Conservation (phyloP, 2,797 vertebrate species). For the Poecilia picta region DNA sequence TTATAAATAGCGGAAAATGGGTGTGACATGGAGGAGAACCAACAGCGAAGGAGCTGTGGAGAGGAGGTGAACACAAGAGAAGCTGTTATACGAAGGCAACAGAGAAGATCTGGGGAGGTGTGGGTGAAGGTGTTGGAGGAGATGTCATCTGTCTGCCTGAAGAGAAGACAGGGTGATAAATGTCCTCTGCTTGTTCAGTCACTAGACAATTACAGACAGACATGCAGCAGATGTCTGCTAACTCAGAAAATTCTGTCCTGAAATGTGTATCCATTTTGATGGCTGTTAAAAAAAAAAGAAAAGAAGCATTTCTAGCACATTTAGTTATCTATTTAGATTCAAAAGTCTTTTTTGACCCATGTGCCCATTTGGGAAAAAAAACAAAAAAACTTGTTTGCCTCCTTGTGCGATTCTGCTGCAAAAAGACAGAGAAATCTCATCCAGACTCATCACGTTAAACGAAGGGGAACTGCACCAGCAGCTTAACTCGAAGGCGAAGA, state of each 20-base stretch:
- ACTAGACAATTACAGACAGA: conserved; percentile 52
- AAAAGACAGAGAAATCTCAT: conserved; percentile 27
- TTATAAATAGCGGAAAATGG: conserved; percentile 26
- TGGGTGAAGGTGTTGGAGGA: conserved; percentile 62
- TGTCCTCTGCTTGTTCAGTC: conserved; percentile 46
- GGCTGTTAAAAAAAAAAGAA: too few relatives aligned
- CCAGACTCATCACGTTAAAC: conserved; percentile 45
- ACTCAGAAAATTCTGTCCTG: conserved; percentile 18
- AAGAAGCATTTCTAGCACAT: not conserved
- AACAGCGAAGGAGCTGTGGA: conserved; percentile 21
- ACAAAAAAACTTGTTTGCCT: too few relatives aligned
- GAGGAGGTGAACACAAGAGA: conserved; percentile 41
- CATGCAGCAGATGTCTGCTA: conserved; percentile 43
- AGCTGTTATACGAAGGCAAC: conserved; percentile 33
- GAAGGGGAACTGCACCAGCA: conserved; percentile 60
- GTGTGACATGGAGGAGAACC: conserved; percentile 39
- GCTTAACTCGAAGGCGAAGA: conserved; percentile 46
- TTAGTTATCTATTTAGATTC: conserved; percentile 9
- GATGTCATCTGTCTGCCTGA: conserved; percentile 50
- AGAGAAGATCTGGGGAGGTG: conserved; percentile 46
- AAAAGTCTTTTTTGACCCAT: not conserved
- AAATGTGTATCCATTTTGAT: not conserved
- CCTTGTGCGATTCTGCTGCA: conserved; percentile 8
- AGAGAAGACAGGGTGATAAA: conserved; percentile 63
- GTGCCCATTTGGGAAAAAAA: not conserved